Conservation (phyloP, 2,888 invertebrate species). For the Ceratothoa steindachneri region DNA sequence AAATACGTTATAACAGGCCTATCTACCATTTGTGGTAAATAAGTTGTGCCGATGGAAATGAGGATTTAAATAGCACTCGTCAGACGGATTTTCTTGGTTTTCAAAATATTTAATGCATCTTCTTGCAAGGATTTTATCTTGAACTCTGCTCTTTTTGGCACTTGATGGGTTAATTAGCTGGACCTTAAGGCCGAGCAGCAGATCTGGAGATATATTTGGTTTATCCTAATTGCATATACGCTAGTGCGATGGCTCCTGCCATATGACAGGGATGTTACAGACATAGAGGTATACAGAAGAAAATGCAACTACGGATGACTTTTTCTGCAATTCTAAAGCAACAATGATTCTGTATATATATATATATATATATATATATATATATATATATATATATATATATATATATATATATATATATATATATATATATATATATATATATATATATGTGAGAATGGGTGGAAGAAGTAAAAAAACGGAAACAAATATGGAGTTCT, state of each 20-base stretch:
- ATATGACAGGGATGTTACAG: neutral
- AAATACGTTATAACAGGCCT: too few relatives aligned
- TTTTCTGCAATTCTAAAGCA: neutral
- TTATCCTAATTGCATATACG: neutral
- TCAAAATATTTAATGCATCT: too few relatives aligned
- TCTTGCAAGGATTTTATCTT: too few relatives aligned
- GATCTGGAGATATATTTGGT: too few relatives aligned
- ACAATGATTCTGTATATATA: conserved; percentile 14
- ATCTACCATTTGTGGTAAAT: too few relatives aligned
- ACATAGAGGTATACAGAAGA: conserved; percentile 16
- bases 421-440: conserved; percentile 15
- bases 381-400: conserved; percentile 20
- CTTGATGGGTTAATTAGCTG: too few relatives aligned
- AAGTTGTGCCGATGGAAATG: too few relatives aligned
- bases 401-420: conserved; percentile 19
- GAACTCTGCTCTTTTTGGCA: too few relatives aligned
- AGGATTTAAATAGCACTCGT: too few relatives aligned
- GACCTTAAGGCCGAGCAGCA: too few relatives aligned
- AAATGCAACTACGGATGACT: conserved; percentile 1
- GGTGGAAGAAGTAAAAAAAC: neutral
- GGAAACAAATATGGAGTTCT: neutral
- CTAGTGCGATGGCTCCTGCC: neutral
- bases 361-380: conserved; percentile 21
- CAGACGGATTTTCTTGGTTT: too few relatives aligned
- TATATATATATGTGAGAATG: neutral